phyloP scores from a whole-genome alignment of 2,888 invertebrate species.

The Latrodectus hesperus region DNA sequence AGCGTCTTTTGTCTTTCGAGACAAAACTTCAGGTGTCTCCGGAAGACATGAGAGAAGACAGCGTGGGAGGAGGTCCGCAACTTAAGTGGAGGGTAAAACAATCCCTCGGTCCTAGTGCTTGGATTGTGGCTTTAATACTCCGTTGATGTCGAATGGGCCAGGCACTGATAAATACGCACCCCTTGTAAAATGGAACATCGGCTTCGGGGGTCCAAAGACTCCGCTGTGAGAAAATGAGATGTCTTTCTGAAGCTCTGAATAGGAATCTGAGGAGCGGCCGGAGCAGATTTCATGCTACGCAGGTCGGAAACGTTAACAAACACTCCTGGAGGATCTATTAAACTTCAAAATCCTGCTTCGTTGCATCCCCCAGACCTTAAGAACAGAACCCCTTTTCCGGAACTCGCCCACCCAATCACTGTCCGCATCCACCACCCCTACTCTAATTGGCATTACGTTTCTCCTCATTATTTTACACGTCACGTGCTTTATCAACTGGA shows the following conservation, averaged over 20 bases:
- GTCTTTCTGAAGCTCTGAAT: slow-evolving; percentile 47
- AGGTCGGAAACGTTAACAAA: slow-evolving; percentile 66
- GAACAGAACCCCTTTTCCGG: no score
- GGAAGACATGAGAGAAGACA: background rate
- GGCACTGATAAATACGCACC: slow-evolving; percentile 27
- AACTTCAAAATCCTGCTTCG: slow-evolving; percentile 48
- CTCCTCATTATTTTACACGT: slow-evolving; percentile 67
- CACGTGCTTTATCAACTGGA: slow-evolving; percentile 46
- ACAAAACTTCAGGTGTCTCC: slow-evolving; percentile 55
- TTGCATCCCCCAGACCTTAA: background rate
- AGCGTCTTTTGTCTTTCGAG: slow-evolving; percentile 26
- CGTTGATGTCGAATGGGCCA: background rate
- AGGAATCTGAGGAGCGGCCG: background rate
- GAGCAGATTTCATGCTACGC: slow-evolving; percentile 50
- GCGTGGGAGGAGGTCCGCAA: no score
- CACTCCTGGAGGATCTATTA: slow-evolving; percentile 46
- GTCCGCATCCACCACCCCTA: slow-evolving; percentile 3
- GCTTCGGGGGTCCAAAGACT: slow-evolving; percentile 39
- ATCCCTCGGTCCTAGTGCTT: background rate
- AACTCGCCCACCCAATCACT: background rate
- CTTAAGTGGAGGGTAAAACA: no score
- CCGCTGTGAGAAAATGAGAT: slow-evolving; percentile 62
- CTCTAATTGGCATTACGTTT: slow-evolving; percentile 65
- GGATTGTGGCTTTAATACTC: slow-evolving; percentile 35
- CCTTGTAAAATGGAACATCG: slow-evolving; percentile 51